A percentile compares a stretch with the other conserved stretches of the same genome.
Evolutionary conservation across 2,888 invertebrate species (phyloP).

Genomic region (Orthosia cruda): DNA sequence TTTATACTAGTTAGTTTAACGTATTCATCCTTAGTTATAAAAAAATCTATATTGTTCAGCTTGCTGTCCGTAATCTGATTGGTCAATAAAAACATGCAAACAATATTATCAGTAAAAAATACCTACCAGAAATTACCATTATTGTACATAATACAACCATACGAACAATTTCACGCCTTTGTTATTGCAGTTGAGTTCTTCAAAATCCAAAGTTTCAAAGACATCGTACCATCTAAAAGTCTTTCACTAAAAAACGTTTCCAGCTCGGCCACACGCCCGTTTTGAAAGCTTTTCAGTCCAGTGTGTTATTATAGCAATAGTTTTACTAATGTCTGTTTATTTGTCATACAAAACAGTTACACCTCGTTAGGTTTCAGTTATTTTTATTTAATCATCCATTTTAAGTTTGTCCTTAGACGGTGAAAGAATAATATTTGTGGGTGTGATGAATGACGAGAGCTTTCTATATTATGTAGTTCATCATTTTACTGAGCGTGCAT

Average conservation of each 20-base stretch:
- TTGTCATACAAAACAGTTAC: constrained; percentile 71
- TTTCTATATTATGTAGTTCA: not conserved
- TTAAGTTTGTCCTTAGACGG: constrained; percentile 1
- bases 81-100: too few relatives aligned
- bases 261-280: constrained; percentile 66
- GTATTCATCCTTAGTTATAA: too few relatives aligned
- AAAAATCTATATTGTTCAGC: too few relatives aligned
- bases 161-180: too few relatives aligned
- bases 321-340: constrained; percentile 77
- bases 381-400: constrained; percentile 44
- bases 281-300: constrained; percentile 75
- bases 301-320: constrained; percentile 77
- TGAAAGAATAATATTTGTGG: constrained; percentile 1
- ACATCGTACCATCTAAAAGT: constrained; percentile 62
- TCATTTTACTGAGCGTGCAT: not conserved
- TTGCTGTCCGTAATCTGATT: too few relatives aligned
- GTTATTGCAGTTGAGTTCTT: too few relatives aligned
- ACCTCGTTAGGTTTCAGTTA: constrained; percentile 53
- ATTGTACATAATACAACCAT: too few relatives aligned
- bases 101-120: too few relatives aligned
- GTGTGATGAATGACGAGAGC: not conserved
- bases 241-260: constrained; percentile 58
- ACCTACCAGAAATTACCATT: too few relatives aligned
- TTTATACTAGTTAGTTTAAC: too few relatives aligned
- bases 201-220: too few relatives aligned